A percentile compares a stretch with the other conserved stretches of the same genome.
These are phyloP conservation scores for Cebus imitator DNA, from an alignment of 2,113 vertebrate species.

Conservation along the genomic window DNA sequence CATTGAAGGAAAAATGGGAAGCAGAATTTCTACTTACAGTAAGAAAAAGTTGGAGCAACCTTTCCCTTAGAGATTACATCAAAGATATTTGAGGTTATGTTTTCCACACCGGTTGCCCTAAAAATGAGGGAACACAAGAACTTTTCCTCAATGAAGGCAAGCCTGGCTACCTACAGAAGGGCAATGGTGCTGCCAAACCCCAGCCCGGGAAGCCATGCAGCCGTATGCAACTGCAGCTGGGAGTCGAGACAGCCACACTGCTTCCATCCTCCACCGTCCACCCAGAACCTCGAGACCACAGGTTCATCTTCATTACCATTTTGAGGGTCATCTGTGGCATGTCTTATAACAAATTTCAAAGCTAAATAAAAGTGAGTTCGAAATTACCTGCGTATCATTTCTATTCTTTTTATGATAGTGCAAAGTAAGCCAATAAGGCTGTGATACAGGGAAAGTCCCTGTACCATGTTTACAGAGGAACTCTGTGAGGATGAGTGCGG, in stretches of 20 bases:
- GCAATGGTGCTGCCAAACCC: neutral
- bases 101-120: constrained; percentile 78
- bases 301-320: neutral
- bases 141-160: constrained; percentile 69
- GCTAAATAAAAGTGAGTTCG: neutral
- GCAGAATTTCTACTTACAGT: constrained; percentile 79
- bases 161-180: neutral
- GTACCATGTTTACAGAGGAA: neutral
- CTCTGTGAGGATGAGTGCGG: neutral
- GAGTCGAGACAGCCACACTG: accelerated
- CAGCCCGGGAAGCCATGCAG: neutral
- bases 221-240: neutral
- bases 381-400: neutral
- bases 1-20: constrained; percentile 72
- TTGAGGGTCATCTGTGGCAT: neutral
- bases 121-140: constrained; percentile 63
- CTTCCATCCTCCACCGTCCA: neutral
- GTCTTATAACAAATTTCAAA: neutral
- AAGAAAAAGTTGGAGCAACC: constrained; percentile 74
- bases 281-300: neutral
- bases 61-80: constrained; percentile 81
- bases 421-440: neutral
- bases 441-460: neutral
- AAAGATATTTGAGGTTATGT: constrained; percentile 78
- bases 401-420: neutral